phyloP scores from a whole-genome alignment of 2,888 invertebrate species.

The Matsumyia berberina region DNA sequence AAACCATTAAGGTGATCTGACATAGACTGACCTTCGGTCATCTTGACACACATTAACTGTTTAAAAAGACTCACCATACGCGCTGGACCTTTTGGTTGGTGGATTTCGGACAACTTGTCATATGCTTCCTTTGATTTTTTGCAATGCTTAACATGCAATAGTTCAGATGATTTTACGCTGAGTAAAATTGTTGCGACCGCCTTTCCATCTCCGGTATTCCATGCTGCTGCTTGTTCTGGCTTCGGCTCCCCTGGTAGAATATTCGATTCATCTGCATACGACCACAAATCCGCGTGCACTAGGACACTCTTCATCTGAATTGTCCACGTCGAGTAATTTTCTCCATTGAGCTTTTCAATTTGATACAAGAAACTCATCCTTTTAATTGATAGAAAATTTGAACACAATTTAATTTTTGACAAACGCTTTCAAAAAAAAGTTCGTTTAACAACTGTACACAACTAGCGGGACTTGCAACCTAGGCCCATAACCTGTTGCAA shows the following conservation, averaged over 20 bases:
- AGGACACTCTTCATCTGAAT: conserved; percentile 41
- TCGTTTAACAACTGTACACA: neutral
- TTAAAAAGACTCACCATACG: no score
- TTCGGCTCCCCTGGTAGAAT: conserved; percentile 28
- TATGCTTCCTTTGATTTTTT: conserved; percentile 80
- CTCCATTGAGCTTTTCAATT: conserved; percentile 15
- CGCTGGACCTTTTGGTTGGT: no score
- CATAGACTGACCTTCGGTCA: conserved; percentile 66
- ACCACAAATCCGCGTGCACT: conserved; percentile 23
- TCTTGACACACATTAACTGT: conserved; percentile 63
- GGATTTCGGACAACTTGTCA: conserved; percentile 79
- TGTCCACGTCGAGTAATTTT: conserved; percentile 21
- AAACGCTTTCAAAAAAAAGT: conserved; percentile 6
- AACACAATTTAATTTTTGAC: conserved; percentile 15
- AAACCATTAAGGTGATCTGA: conserved; percentile 53
- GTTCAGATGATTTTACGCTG: conserved; percentile 72
- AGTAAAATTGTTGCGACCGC: conserved; percentile 40
- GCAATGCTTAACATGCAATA: conserved; percentile 79
- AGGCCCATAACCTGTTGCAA: conserved; percentile 6
- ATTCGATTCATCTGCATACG: conserved; percentile 20
- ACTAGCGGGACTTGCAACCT: neutral
- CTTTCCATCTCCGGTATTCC: conserved; percentile 33
- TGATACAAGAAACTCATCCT: conserved; percentile 13
- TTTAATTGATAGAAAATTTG: no score
- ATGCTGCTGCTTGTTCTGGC: conserved; percentile 16